Evolutionary conservation across 2,797 vertebrate species (phyloP), one percentile per base, ranked within the genome.

Genomic region (Centroberyx gerrardi): DNA sequence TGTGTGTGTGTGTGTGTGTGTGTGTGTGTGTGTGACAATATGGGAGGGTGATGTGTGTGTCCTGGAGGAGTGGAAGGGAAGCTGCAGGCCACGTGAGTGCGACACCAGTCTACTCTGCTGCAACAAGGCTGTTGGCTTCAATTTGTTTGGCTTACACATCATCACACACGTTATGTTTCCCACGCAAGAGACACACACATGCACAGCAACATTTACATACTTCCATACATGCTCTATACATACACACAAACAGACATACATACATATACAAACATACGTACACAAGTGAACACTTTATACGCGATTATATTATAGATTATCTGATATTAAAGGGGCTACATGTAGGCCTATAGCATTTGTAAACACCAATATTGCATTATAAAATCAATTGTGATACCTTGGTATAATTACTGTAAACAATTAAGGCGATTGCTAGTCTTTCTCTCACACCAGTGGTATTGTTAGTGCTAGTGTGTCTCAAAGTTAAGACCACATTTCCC

Each of bases 81-180:
- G 48, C 68, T 27, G 64, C 64, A 74, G 12, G 9, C 65, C 68
- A 76, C 2, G 56, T 68, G 55, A 80, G 56, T 62, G 64, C 76
- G 58, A 80, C 8, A 51, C n/a, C 58, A 31, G 51, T 3, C 0
- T 72, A 68, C 68, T 80, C 74, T 78, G 62, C 82, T 77, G 74
- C 58, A 79, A 62, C 56, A 49, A 10, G 5, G 0, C 8, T 40
- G 4, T 54, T 66, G 46, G 53, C 49, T 72, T 65, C 10, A 55
- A 2, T 48, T 28, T 59, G 72, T 72, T 74, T 72, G 54, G 38
- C 15, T 5, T 46, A 46, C 36, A 31, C 29, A 17, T 68, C 31
- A 54, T 68, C 27, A 48, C 5, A 22, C 18, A 49, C 64, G 27
- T 59, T 56, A 33, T 59, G 42, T 38, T 28, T 44, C 44, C 44